Evolutionary conservation across 2,113 vertebrate species (phyloP).

Genomic region (Chrysochloris asiatica): DNA sequence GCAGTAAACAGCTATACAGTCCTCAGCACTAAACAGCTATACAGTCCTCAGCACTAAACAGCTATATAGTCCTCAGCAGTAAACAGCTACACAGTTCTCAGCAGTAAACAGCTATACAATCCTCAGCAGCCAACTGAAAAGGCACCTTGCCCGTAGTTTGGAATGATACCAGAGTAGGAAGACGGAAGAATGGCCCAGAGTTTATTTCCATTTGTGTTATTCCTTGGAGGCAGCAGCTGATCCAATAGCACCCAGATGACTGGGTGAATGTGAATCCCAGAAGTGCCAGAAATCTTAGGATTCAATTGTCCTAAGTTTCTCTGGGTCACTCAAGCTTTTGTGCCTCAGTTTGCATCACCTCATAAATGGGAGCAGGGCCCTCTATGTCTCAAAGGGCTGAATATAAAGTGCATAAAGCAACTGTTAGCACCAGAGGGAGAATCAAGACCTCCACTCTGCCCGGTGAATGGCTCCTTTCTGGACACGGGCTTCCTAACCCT

Average conservation of each 20-base stretch:
- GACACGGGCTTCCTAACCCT: background rate
- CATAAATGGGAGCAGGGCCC: background rate
- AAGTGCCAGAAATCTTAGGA: background rate
- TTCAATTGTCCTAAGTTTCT: background rate
- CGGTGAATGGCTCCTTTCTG: background rate
- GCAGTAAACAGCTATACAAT: too few species aligned
- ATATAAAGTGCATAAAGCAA: background rate
- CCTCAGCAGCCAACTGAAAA: too few species aligned
- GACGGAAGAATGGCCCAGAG: background rate
- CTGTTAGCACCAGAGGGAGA: background rate
- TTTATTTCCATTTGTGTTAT: background rate
- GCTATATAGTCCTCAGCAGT: too few species aligned
- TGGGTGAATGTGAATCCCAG: background rate
- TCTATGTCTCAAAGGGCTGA: background rate
- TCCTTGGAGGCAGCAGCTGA: background rate
- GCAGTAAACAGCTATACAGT: too few species aligned
- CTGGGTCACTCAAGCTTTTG: background rate
- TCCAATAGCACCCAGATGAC: background rate
- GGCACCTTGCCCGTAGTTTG: conserved; percentile 46
- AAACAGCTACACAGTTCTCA: too few species aligned
- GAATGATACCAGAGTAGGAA: background rate
- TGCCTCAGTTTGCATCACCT: background rate
- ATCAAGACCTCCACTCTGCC: background rate
- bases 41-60: too few species aligned
- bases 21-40: too few species aligned